Evolutionary conservation across 2,797 vertebrate genomes (phyloP).

Genomic region (Semaprochilodus insignis): DNA sequence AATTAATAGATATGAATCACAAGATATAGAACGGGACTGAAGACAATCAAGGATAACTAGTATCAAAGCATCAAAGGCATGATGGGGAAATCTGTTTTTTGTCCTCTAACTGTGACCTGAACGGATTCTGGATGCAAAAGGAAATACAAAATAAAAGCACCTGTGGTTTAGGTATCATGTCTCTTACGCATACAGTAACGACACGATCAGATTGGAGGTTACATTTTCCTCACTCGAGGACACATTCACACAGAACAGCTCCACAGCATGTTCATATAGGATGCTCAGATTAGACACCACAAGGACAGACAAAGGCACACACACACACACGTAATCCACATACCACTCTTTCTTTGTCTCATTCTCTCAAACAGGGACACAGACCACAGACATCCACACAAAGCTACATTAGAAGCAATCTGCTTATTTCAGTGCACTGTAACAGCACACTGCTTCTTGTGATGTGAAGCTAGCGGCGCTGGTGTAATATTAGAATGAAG

Average conservation of each 20-base stretch:
- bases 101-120: conserved; percentile 55
- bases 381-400: conserved; percentile 11
- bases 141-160: conserved; percentile 53
- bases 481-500: conserved; percentile 35
- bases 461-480: not conserved
- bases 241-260: conserved; percentile 42
- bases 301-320: conserved; percentile 50
- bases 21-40: conserved; percentile 68
- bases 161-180: conserved; percentile 43
- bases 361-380: conserved; percentile 10
- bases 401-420: not conserved
- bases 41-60: conserved; percentile 66
- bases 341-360: not conserved
- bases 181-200: conserved; percentile 40
- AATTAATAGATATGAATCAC: conserved; percentile 69
- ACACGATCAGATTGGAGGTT: conserved; percentile 30
- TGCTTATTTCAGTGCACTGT: conserved; percentile 8
- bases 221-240: conserved; percentile 24
- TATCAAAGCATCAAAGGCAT: conserved; percentile 63
- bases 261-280: conserved; percentile 34
- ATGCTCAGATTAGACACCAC: conserved; percentile 49
- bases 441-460: not conserved
- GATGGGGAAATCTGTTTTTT: conserved; percentile 52
- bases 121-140: conserved; percentile 55
- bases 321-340: conserved; percentile 25